phyloP scores from a whole-genome alignment of 2,113 vertebrate genomes.

The Phrynosoma blainvillii region DNA sequence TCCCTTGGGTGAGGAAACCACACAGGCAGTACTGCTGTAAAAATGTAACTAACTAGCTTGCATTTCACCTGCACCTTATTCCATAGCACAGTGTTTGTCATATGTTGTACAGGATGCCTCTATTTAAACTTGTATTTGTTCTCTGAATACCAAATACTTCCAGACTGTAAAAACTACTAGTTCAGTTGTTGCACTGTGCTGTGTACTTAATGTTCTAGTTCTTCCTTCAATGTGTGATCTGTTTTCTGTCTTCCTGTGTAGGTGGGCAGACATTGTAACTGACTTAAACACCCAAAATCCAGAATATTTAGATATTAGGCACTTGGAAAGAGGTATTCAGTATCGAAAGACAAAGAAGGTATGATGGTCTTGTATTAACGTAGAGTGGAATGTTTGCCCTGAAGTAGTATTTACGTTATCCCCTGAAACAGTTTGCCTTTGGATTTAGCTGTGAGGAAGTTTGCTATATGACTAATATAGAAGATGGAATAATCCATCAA shows the following conservation, averaged over 20 bases:
- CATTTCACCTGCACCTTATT: background rate
- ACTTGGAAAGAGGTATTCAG: slow-evolving; percentile 94
- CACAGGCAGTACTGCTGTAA: background rate
- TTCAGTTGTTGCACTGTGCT: background rate
- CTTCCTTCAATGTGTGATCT: slow-evolving; percentile 30
- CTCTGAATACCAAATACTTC: background rate
- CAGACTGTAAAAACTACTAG: background rate
- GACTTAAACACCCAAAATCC: slow-evolving; percentile 98
- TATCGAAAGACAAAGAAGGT: slow-evolving; percentile 98
- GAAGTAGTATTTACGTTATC: background rate
- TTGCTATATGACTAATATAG: background rate
- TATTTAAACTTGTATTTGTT: background rate
- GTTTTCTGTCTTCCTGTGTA: slow-evolving; percentile 58
- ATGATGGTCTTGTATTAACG: slow-evolving; percentile 36
- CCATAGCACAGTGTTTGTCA: background rate
- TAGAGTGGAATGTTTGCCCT: background rate
- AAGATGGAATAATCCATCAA: background rate
- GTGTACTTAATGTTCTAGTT: background rate
- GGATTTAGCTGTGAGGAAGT: background rate
- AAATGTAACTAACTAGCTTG: background rate
- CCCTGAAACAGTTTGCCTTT: background rate
- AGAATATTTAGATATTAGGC: slow-evolving; percentile 95
- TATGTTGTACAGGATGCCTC: background rate
- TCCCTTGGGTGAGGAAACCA: too few species aligned
- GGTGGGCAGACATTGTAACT: slow-evolving; percentile 95